phyloP scores from a whole-genome alignment of 1,140 invertebrate genomes.

The Lepidurus arcticus region DNA sequence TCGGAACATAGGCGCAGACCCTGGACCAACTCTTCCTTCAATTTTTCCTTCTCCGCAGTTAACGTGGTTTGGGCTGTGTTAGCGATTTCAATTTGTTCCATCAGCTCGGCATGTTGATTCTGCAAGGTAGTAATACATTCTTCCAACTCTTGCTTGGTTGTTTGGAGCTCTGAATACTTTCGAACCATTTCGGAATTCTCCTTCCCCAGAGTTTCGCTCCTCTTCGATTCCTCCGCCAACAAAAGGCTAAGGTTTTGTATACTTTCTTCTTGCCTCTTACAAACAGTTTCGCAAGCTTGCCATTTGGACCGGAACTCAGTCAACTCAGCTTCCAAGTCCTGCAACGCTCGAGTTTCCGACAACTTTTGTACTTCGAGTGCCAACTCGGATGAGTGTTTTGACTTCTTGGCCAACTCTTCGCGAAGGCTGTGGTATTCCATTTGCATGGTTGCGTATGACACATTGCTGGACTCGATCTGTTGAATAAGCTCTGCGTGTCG shows the following conservation, averaged over 20 bases:
- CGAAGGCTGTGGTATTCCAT: background rate
- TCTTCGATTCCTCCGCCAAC: background rate
- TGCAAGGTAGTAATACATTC: background rate
- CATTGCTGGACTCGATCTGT: background rate
- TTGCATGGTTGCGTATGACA: background rate
- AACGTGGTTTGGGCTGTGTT: background rate
- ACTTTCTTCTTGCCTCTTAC: background rate
- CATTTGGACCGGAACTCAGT: background rate
- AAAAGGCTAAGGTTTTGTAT: background rate
- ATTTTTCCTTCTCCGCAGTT: slow-evolving; percentile 4
- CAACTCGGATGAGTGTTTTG: background rate
- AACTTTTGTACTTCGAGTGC: background rate
- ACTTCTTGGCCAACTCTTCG: background rate
- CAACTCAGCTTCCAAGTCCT: background rate
- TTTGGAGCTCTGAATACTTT: background rate
- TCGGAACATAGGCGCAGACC: background rate
- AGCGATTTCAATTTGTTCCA: background rate
- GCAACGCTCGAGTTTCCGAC: background rate
- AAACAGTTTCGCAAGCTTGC: background rate
- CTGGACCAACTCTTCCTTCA: slow-evolving; percentile 19
- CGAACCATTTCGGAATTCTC: background rate
- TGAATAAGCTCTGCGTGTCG: background rate
- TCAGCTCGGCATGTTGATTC: background rate
- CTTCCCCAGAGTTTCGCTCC: background rate
- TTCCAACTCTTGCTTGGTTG: background rate